Evolutionary conservation across 37 sponge, comb jelly and placozoan species (phyloP).

Genomic region (Aphrocallistes beatrix): DNA sequence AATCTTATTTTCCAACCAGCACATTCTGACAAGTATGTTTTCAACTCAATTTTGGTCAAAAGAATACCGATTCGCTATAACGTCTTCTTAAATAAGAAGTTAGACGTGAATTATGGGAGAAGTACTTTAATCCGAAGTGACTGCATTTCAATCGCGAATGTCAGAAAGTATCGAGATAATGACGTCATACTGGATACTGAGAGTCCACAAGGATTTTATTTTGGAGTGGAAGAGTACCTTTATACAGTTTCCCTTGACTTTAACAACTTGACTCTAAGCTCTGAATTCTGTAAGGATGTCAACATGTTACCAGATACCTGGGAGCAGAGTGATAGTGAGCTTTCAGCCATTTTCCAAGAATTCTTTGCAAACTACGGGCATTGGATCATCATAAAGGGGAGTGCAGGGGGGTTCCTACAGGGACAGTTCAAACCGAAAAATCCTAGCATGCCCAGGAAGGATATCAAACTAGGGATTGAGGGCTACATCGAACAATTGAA

Average conservation of each 20-base stretch:
- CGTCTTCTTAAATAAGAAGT: not conserved
- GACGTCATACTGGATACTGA: not conserved
- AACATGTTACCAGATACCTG: not conserved
- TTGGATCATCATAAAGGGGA: not conserved
- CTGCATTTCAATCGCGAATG: not conserved
- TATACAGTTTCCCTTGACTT: not conserved
- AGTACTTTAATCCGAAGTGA: not conserved
- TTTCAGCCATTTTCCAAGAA: not conserved
- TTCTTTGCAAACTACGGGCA: not conserved
- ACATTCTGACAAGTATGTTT: not conserved
- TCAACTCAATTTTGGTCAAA: not conserved
- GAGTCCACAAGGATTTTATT: not conserved
- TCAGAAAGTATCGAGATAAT: not conserved
- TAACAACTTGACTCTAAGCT: not conserved
- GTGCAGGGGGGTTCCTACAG: not conserved
- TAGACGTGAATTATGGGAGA: not conserved
- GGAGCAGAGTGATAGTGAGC: not conserved
- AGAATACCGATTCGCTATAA: not conserved
- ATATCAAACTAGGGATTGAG: not conserved
- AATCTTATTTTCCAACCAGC: not conserved
- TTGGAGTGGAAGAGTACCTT: not conserved
- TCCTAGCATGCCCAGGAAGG: not conserved
- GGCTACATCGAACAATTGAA: not conserved
- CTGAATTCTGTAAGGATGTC: not conserved
- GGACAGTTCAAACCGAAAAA: not conserved